Evolutionary conservation across 2,797 vertebrate genomes (phyloP), one percentile per base, ranked within the genome.

Genomic region (Myripristis jacobus): DNA sequence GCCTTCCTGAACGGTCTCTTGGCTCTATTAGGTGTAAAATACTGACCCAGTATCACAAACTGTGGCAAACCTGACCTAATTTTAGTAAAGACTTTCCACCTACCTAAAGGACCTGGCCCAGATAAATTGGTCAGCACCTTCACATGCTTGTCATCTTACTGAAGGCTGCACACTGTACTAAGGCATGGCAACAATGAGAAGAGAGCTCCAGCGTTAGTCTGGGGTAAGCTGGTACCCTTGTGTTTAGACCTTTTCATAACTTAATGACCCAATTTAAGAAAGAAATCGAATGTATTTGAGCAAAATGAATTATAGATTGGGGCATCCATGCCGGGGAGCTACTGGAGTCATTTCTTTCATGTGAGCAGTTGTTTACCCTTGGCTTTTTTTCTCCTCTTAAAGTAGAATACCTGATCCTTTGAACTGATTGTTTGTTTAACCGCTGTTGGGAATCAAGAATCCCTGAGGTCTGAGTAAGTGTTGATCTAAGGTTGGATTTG

Each of bases 401-500:
- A 92, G 87, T 51, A 70, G 89, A 91, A 92, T 83, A 94, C 91
- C 90, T 93, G 93, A 92, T 91, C 87, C 91, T 93, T 93, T 94
- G 89, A 92, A 93, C 92, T 88, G 85, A 91, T 92, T 92, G 92
- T 94, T 94, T 95, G 90, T 94, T 94, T 91, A 93, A 94, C 89
- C 82, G 91, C 92, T 91, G 91, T 92, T 93, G 93, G 93, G 93
- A 94, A 93, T 90, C 80, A 76, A 89, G 91, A 88, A 88, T 95
- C 94, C 93, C 91, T n/a, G 82, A 94, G 94, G 92, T 92, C 87
- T 93, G 88, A 91, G 92, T 88, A 92, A 93, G 92, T 90, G 80
- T 92, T 94, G 93, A 93, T 94, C 90, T 94, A 95, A 95, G 92
- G 91, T 87, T 89, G 87, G 91, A 92, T 94, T 94, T 92, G 92